Evolutionary conservation across 2,113 vertebrate genomes (phyloP).

Genomic region (Callaeas wilsoni): DNA sequence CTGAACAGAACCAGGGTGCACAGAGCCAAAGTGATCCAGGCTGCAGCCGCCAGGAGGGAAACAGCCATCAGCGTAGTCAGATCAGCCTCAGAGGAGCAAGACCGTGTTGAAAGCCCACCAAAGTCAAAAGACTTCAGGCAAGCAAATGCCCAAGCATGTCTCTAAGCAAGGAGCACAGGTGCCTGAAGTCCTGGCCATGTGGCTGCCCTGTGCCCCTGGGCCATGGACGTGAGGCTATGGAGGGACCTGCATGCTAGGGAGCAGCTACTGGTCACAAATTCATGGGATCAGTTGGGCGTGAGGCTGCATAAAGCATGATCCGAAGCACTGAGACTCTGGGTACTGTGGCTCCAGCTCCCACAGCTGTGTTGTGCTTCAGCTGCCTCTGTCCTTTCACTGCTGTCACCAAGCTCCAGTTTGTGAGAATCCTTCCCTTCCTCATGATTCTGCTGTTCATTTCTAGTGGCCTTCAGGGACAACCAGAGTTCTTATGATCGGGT

Average conservation of each 20-base stretch:
- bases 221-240: neutral
- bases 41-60: neutral
- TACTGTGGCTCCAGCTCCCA: neutral
- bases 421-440: neutral
- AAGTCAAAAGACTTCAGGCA: neutral
- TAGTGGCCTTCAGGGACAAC: neutral
- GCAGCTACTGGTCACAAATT: neutral
- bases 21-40: neutral
- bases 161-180: accelerated
- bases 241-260: neutral
- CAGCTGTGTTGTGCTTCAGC: neutral
- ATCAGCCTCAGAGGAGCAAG: neutral
- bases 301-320: accelerated
- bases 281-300: accelerated
- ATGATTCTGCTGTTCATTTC: neutral
- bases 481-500: neutral
- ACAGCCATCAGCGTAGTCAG: neutral
- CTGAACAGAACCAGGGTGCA: neutral
- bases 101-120: neutral
- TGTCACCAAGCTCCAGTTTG: neutral
- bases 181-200: accelerated
- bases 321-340: neutral
- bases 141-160: neutral
- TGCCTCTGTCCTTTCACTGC: neutral
- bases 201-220: accelerated